Conservation (phyloP, 2,797 vertebrate genomes). For the Crenuchus spilurus region DNA sequence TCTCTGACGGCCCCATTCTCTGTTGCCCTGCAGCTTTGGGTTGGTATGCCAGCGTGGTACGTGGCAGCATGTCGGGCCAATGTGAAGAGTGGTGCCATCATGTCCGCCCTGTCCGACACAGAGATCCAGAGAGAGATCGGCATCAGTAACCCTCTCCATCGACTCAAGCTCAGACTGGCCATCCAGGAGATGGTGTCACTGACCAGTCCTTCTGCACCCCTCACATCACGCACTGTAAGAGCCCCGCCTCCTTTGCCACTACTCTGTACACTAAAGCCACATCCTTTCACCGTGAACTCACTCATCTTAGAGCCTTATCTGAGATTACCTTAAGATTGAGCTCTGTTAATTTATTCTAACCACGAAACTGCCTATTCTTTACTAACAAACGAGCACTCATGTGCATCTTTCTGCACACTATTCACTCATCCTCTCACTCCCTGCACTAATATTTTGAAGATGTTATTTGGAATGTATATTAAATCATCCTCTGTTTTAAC, state of each 20-base stretch:
- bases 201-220: slow-evolving; percentile 93
- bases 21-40: slow-evolving; percentile 85
- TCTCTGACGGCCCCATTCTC: slow-evolving; percentile 34
- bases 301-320: too few relatives aligned
- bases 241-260: not conserved
- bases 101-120: slow-evolving; percentile 94
- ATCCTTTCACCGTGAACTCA: not conserved
- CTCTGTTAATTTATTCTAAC: too few relatives aligned
- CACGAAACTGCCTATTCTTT: too few relatives aligned
- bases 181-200: slow-evolving; percentile 98
- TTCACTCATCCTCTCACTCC: not conserved
- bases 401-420: too few relatives aligned
- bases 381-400: too few relatives aligned
- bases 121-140: slow-evolving; percentile 97
- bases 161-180: slow-evolving; percentile 92
- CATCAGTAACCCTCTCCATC: slow-evolving; percentile 94
- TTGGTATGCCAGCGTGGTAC: slow-evolving; percentile 98
- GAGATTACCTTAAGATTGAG: too few relatives aligned
- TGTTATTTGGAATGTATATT: too few relatives aligned
- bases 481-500: too few relatives aligned
- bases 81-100: slow-evolving; percentile 96
- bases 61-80: slow-evolving; percentile 95
- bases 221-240: slow-evolving; percentile 91
- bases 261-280: not conserved
- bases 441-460: not conserved